A percentile compares a stretch with the other conserved stretches of the same genome.
Conservation (phyloP, 1,140 invertebrate genomes). For the Drosophila kohkoa region DNA sequence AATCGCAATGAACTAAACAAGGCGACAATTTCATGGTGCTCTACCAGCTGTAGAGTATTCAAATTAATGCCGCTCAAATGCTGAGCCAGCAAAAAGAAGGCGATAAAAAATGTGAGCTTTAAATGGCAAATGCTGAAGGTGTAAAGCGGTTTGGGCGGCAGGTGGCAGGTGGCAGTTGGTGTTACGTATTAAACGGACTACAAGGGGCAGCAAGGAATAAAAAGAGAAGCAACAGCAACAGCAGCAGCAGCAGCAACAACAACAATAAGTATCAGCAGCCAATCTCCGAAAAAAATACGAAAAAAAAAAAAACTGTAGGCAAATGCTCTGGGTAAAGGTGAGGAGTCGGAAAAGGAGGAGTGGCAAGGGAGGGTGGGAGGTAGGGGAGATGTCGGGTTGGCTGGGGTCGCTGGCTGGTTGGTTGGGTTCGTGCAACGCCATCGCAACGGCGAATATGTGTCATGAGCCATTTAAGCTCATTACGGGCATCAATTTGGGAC, state of each 20-base stretch:
- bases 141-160: slow-evolving; percentile 4
- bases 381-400: too few relatives aligned
- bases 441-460: slow-evolving; percentile 66
- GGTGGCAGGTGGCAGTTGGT: not conserved
- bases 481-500: slow-evolving; percentile 82
- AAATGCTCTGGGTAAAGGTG: slow-evolving; percentile 8
- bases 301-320: slow-evolving; percentile 23
- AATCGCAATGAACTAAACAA: not conserved
- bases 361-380: not conserved
- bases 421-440: slow-evolving; percentile 22
- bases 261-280: slow-evolving; percentile 12
- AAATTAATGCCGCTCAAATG: slow-evolving; percentile 51
- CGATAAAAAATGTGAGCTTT: slow-evolving; percentile 56
- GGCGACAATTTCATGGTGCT: too few relatives aligned
- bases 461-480: slow-evolving; percentile 84
- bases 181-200: slow-evolving; percentile 37
- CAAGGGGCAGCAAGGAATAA: slow-evolving; percentile 17
- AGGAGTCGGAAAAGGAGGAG: not conserved
- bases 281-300: slow-evolving; percentile 16
- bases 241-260: slow-evolving; percentile 1
- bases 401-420: not conserved
- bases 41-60: slow-evolving; percentile 23
- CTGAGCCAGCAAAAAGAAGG: slow-evolving; percentile 45
- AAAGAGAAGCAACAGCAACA: slow-evolving; percentile 9
- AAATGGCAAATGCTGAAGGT: slow-evolving; percentile 50